These are phyloP conservation scores for Sinosuthora webbiana DNA, from an alignment of 2,113 vertebrate species.

Conservation along the genomic window DNA sequence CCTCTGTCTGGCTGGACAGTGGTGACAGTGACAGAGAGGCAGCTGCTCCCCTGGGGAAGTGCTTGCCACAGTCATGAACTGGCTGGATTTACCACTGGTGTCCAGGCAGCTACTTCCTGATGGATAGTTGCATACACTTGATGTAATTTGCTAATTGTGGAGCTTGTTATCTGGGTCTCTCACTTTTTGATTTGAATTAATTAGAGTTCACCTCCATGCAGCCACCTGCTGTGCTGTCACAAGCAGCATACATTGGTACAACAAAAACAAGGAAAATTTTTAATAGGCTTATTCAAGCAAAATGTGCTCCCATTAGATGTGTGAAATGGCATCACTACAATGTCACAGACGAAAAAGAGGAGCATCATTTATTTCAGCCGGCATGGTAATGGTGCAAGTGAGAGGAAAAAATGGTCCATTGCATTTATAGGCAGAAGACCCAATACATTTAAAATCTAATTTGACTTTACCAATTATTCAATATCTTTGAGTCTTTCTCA, in stretches of 20 bases:
- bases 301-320: constrained; percentile 26
- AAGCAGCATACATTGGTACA: neutral
- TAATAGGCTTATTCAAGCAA: constrained; percentile 52
- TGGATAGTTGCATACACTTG: constrained; percentile 38
- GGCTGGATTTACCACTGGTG: constrained; percentile 25
- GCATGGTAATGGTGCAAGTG: neutral
- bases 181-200: constrained; percentile 75
- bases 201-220: constrained; percentile 69
- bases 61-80: constrained; percentile 41
- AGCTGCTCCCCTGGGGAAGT: constrained; percentile 35
- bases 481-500: neutral
- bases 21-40: neutral
- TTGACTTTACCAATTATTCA: constrained; percentile 17
- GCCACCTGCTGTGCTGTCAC: constrained; percentile 60
- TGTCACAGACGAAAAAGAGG: neutral
- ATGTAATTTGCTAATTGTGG: constrained; percentile 75
- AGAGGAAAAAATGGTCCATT: neutral
- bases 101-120: constrained; percentile 46
- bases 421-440: constrained; percentile 22
- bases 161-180: constrained; percentile 69
- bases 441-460: neutral
- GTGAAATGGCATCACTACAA: constrained; percentile 15
- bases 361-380: constrained; percentile 31
- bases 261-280: constrained; percentile 42
- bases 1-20: neutral